Percentiles rank a stretch among this genome's conserved stretches.
Evolutionary conservation across 2,113 vertebrate genomes (phyloP).

Genomic region (Uria aalge): DNA sequence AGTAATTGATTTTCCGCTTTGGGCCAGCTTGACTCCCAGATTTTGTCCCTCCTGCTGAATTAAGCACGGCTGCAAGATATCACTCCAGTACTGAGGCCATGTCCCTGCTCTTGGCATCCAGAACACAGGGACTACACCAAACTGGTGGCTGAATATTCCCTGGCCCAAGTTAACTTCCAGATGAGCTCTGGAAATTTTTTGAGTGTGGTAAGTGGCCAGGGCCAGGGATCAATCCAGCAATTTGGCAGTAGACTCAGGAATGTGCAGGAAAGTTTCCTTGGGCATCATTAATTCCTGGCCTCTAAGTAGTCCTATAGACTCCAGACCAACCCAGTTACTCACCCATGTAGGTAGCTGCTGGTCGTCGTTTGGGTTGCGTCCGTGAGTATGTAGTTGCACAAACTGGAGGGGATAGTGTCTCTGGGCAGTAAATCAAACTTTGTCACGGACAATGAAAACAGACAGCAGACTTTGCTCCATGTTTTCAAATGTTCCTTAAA

Average conservation of each 20-base stretch:
- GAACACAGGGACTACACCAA: background rate
- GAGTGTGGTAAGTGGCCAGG: background rate
- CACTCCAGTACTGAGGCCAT: background rate
- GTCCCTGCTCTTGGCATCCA: background rate
- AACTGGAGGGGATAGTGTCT: background rate
- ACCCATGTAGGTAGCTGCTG: background rate
- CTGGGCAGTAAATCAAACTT: background rate
- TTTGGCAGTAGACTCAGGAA: background rate
- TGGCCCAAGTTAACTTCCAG: background rate
- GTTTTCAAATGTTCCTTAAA: background rate
- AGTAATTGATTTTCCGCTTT: background rate
- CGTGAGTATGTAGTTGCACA: accelerated
- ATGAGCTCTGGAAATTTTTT: background rate
- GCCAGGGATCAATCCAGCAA: background rate
- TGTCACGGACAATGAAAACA: background rate
- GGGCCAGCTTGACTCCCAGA: background rate
- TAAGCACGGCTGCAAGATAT: background rate
- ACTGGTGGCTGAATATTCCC: background rate
- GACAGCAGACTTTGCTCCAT: background rate
- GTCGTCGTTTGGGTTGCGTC: background rate
- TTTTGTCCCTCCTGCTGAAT: background rate
- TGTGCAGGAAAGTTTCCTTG: background rate
- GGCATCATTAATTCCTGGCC: background rate
- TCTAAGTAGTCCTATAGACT: background rate
- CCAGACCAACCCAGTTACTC: background rate